A percentile compares a stretch with the other conserved stretches of the same genome.
phyloP scores from a whole-genome alignment of 2,113 vertebrate genomes.

The Trachemys scripta region DNA sequence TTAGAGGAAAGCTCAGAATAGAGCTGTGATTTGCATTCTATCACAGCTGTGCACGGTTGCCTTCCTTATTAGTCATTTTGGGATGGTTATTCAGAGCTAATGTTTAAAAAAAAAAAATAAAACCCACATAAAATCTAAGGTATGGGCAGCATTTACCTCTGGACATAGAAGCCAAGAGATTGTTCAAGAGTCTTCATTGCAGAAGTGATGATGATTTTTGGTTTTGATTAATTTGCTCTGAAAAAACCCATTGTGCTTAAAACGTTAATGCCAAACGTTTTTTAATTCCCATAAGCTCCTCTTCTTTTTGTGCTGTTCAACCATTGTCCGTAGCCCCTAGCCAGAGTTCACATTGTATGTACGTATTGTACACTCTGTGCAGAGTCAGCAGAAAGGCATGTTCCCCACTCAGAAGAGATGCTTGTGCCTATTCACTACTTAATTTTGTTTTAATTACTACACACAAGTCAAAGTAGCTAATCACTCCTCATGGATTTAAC shows the following conservation, averaged over 20 bases:
- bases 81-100: background rate
- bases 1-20: background rate
- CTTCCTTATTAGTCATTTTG: background rate
- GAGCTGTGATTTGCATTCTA: constrained; percentile 40
- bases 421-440: constrained; percentile 27
- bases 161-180: background rate
- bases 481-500: background rate
- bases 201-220: background rate
- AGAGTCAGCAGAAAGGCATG: constrained; percentile 45
- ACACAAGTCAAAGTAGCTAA: constrained; percentile 30
- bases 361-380: background rate
- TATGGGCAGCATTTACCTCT: background rate
- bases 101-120: background rate
- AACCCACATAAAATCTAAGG: fast-evolving
- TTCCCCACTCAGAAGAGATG: background rate
- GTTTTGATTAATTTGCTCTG: fast-evolving
- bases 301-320: background rate
- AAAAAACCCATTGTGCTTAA: background rate
- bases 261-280: background rate
- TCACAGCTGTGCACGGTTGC: background rate
- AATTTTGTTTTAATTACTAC: constrained; percentile 73
- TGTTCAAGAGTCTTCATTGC: fast-evolving
- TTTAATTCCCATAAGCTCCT: background rate
- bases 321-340: background rate
- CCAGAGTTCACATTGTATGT: background rate